A percentile compares a stretch with the other conserved stretches of the same genome.
These are phyloP conservation scores for Erpobdella octoculata DNA, from an alignment of 2,888 invertebrate species.

Conservation along the genomic window DNA sequence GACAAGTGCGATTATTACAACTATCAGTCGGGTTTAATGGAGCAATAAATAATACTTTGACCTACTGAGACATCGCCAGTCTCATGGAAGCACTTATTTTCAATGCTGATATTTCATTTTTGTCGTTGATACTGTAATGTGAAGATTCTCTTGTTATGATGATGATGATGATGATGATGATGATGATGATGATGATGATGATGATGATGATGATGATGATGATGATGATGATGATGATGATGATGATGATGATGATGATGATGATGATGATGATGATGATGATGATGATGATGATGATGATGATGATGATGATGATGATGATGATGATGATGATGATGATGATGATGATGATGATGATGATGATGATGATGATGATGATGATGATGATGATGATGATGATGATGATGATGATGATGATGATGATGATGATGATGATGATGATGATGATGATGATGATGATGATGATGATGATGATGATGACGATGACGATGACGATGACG, in stretches of 20 bases:
- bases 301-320: conserved; percentile 22
- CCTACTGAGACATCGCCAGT: no score
- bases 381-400: conserved; percentile 21
- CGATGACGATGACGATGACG: conserved; percentile 4
- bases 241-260: conserved; percentile 22
- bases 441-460: conserved; percentile 22
- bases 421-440: conserved; percentile 11
- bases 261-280: conserved; percentile 23
- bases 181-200: conserved; percentile 22
- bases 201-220: conserved; percentile 23
- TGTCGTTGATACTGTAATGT: no score
- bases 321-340: conserved; percentile 23
- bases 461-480: not conserved
- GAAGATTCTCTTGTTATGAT: no score
- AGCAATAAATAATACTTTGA: no score
- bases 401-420: conserved; percentile 24
- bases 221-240: conserved; percentile 23
- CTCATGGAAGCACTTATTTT: no score
- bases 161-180: conserved; percentile 23
- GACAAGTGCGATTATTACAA: no score
- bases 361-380: conserved; percentile 22
- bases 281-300: conserved; percentile 23
- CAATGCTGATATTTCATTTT: no score
- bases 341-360: conserved; percentile 23
- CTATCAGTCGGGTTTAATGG: no score